Base-by-base conservation (phyloP, 2,888 invertebrate genomes). In the Venustoraphidia nigricollis region DNA sequence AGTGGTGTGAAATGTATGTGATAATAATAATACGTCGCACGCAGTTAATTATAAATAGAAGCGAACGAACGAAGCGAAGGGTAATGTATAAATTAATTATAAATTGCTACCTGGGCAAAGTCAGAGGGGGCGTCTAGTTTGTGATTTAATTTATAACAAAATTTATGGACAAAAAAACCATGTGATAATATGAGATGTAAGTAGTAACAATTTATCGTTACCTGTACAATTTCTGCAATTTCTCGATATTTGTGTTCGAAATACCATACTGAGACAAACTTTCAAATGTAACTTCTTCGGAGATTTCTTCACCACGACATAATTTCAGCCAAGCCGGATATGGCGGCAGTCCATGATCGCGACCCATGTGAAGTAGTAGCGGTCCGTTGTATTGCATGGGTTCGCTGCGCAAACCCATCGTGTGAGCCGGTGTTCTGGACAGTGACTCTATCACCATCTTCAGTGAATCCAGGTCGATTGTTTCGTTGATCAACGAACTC, bases 281-380 rank as follows among this genome's bases (percentile, higher is more conserved):
- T 1, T 75, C 75, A 51, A 79, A 80, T 8, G 66, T 65, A 6
- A 51, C 46, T 55, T 74, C 73, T 34, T 69, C 64, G 9, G 48
- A 44, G 2, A 46, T 43, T 17, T 51, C 36, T 6, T 51, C 71
- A 10, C 58, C 60, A 36, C 76, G 71, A 57, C 87, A 91, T 49
- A 81, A 68, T 43, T 79, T 72, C 38, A 87, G 59, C 47, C 80
- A 83, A 13, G 79, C 69, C 0, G 78, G 63, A 60, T 91, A 92
- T 0, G 83, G 72, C 0, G 88, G 75, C 3, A 90, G 69, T 0
- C 90, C 91, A 56, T 91, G 90, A 63, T 91, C 91, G 34, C 91
- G 73, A 1, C 75, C 81, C 62, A 72, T 69, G 55, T 81, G 80
- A 14, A 80, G 64, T 14, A 77, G 70, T 38, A 77, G 58, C 1